Evolutionary conservation across 1,140 invertebrate genomes (phyloP), one percentile per base, ranked within the genome.

Genomic region (Papilio aristodemus): DNA sequence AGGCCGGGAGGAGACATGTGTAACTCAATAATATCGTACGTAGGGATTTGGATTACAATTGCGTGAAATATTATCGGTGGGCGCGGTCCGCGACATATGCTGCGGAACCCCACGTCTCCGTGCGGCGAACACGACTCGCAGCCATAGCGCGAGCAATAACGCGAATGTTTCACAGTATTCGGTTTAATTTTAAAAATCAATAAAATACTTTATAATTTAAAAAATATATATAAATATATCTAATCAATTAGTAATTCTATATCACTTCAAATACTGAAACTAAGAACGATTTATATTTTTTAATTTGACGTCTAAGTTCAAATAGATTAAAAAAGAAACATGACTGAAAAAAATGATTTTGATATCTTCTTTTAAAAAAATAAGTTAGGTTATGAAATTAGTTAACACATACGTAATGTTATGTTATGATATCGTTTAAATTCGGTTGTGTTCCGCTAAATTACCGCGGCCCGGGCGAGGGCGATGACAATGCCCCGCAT

Each of bases 21-120:
- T 83, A 85, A 84, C 78, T 85, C 75, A 79, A 84, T 84, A 83
- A 81, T 86, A 83, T 86, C 83, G 76, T 85, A 68, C 58, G 19
- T 41, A 73, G 81, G 82, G 79, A 83, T 85, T 86, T 79, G 70
- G 83, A 75, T 73, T 68, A 83, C 84, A 86, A 87, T 89, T 83
- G 87, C 79, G 79, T 87, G 85, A 84, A 87, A 86, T 84, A 86
- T 89, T 85, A 80, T 81, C 78, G 76, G 74, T 78, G 80, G 77
- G 77, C 72, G 75, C 73, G 74, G 43, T 79, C 70, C 59, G 72
- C 68, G 77, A 79, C 80, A 82, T 83, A 84, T 89, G 83, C 79
- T 74, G 71, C 67, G 78, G 75, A 80, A 81, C 84, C 80, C 80
- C 70, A 69, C 58, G 70, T 43, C 58, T 54, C 19, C 19, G n/a